Evolutionary conservation across 2,888 invertebrate genomes (phyloP).

Genomic region (Tetranychus truncatus): DNA sequence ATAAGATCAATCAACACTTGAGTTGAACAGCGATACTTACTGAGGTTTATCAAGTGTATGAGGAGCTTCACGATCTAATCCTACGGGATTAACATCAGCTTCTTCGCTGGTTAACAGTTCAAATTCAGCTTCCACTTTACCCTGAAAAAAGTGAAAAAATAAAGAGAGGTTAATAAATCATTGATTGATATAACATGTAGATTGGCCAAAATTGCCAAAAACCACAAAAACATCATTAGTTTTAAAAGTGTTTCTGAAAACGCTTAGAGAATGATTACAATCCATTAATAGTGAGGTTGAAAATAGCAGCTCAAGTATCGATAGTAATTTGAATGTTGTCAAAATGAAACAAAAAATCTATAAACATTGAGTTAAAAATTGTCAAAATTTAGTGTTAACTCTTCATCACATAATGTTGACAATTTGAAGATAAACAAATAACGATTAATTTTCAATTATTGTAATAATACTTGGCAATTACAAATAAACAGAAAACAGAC

Average conservation of each 20-base stretch:
- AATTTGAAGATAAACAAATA: neutral
- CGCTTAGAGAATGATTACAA: neutral
- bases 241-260: neutral
- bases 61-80: slow-evolving; percentile 60
- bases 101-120: slow-evolving; percentile 68
- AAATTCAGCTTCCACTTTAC: slow-evolving; percentile 79
- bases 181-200: neutral
- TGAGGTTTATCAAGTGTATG: slow-evolving; percentile 77
- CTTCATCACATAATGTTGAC: neutral
- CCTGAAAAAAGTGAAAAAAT: slow-evolving; percentile 35
- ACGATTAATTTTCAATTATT: neutral
- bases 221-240: neutral
- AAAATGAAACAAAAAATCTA: neutral
- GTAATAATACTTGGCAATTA: neutral
- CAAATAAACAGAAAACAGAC: neutral
- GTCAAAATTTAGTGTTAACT: neutral
- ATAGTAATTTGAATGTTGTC: neutral
- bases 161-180: neutral
- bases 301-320: neutral
- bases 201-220: neutral
- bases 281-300: neutral
- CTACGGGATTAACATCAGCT: slow-evolving; percentile 68
- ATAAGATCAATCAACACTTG: neutral
- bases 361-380: neutral
- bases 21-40: neutral